phyloP scores from a whole-genome alignment of 1,140 invertebrate genomes.

The Zaprionus capensis region DNA sequence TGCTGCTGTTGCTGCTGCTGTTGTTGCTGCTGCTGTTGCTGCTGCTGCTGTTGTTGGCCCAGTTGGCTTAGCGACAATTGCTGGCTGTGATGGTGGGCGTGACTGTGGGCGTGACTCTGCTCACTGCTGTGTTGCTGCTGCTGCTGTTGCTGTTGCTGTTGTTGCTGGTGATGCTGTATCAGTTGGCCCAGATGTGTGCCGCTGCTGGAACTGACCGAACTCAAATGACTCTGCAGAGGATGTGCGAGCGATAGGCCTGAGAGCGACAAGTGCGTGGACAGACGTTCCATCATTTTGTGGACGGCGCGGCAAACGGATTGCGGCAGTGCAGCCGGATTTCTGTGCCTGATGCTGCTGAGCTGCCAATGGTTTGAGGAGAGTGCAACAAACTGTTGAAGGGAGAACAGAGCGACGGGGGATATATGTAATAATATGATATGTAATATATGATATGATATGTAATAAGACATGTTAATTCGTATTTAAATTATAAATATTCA shows the following conservation, averaged over 20 bases:
- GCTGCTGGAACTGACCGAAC: constrained; percentile 69
- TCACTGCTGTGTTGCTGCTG: constrained; percentile 54
- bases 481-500: too few species aligned
- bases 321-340: constrained; percentile 26
- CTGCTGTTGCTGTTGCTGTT: constrained; percentile 62
- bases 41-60: constrained; percentile 22
- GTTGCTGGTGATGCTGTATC: constrained; percentile 74
- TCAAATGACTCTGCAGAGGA: constrained; percentile 77
- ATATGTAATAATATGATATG: too few species aligned
- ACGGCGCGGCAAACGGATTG: constrained; percentile 46
- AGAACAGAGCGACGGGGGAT: neutral
- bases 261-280: constrained; percentile 82
- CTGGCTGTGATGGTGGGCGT: constrained; percentile 67
- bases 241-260: constrained; percentile 83
- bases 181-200: constrained; percentile 73
- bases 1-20: constrained; percentile 64
- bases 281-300: constrained; percentile 84
- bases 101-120: constrained; percentile 55
- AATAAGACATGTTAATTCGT: too few species aligned
- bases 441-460: too few species aligned
- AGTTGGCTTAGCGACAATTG: constrained; percentile 64
- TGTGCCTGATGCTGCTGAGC: constrained; percentile 25
- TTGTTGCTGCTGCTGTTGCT: constrained; percentile 45
- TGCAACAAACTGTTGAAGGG: constrained; percentile 19
- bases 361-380: constrained; percentile 32